Evolutionary conservation across 2,888 invertebrate genomes (phyloP).

Genomic region (Drosophila emarginata): DNA sequence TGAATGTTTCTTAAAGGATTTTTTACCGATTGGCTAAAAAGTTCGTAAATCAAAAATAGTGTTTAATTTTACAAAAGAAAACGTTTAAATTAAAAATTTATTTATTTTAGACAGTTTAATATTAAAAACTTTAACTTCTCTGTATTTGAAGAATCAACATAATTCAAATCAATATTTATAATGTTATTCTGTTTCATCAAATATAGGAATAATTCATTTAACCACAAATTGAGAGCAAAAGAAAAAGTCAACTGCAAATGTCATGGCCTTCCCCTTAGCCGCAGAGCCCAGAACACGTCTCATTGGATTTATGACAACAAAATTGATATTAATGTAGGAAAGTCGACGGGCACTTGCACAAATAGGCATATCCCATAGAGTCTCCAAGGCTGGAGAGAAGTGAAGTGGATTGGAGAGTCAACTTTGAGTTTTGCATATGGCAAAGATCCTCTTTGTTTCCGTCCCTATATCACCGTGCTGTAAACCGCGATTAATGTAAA

Average conservation of each 20-base stretch:
- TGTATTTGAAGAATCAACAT: too few relatives aligned
- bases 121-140: too few relatives aligned
- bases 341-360: slow-evolving; percentile 40
- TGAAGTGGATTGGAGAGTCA: slow-evolving; percentile 21
- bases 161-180: too few relatives aligned
- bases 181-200: too few relatives aligned
- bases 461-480: slow-evolving; percentile 48
- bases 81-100: too few relatives aligned
- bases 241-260: slow-evolving; percentile 50
- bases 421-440: slow-evolving; percentile 29
- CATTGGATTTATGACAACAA: slow-evolving; percentile 79
- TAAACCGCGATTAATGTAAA: slow-evolving; percentile 75
- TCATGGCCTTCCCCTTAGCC: slow-evolving; percentile 35
- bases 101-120: too few relatives aligned
- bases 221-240: slow-evolving; percentile 11
- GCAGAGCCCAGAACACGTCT: slow-evolving; percentile 52
- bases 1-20: too few relatives aligned
- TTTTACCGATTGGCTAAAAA: too few relatives aligned
- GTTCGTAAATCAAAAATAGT: too few relatives aligned
- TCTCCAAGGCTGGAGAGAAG: neutral
- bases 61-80: too few relatives aligned
- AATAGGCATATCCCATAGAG: slow-evolving; percentile 39
- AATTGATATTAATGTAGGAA: slow-evolving; percentile 79
- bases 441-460: neutral
- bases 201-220: too few relatives aligned